Base-by-base conservation (phyloP, 1,140 invertebrate genomes). In the Drosophila paulistorum region DNA sequence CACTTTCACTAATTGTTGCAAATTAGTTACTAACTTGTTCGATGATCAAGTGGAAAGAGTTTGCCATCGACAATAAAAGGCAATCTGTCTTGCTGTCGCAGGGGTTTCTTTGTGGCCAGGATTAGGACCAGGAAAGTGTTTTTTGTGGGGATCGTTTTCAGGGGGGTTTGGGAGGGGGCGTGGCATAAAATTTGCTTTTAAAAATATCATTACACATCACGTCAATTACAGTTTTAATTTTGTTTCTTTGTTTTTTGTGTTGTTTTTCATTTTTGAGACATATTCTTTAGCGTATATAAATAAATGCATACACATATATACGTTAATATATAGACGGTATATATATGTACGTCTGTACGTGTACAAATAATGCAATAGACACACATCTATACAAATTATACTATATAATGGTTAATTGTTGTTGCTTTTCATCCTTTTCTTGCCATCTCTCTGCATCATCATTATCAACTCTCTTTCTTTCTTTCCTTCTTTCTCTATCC, bases 151-250 rank as follows among this genome's bases (percentile, higher is more conserved):
- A n/a, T n/a, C n/a, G n/a, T 17, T 17, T 17, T 17, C 17, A 17
- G 17, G 17, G 7, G 7, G 62, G 20, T 23, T 23, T 1, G 30
- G 0, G 14, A 7, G 23, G 61, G 64, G 79, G 64, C 71, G 77
- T 82, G 73, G 81, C 84, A 89, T 89, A 89, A 89, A 89, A 90
- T 89, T 89, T 89, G 84, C 80, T 87, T 89, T 89, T 90, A 89
- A 89, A 89, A 89, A 89, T 89, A 89, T 85, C 81, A 85, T 89
- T 89, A 89, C 84, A 89, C 85, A 89, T 89, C 84, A 89, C 84
- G 84, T 84, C 84, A 89, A 89, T 89, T 89, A 89, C 84, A 86
- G 73, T 89, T 86, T 80, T 68, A 72, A 83, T 83, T 63, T 77
- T 81, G 26, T 39, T 60, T 60, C 39, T 54, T 75, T 77, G 65